Base-by-base conservation (phyloP, 2,113 vertebrate species). In the Circaetus gallicus region DNA sequence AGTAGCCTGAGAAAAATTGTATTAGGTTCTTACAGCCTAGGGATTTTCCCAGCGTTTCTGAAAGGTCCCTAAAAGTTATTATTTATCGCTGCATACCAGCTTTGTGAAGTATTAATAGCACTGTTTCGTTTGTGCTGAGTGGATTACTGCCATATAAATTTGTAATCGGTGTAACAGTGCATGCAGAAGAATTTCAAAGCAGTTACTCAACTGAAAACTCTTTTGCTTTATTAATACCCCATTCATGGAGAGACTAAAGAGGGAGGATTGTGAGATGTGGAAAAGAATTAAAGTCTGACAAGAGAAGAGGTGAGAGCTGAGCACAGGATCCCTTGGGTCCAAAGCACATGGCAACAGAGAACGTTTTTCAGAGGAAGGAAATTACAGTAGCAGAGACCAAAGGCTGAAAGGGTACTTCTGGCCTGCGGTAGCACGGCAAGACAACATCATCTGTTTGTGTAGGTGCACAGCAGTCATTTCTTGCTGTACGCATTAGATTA, bases 151-250 rank as follows among this genome's bases (percentile, higher is more conserved):
- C 49, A 26, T 84, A 58, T 89, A 80, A 47, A 85, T 90, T 82
- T 87, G 70, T 91, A 97, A 91, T 82, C 19, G 21, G 83, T 91
- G 81, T 89, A 95, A 82, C 73, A 61, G 83, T 61, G 66, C 86
- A 42, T 72, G 83, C 56, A 89, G 77, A 89, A 95, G 77, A 87
- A 91, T 96, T 96, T 95, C 91, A 95, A 95, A 94, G 78, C 81
- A 79, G 19, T 89, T 83, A 89, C 95, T 95, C 66, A 85, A 22
- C 73, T 84, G 89, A 94, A 96, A 95, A 92, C 25, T 47, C 58
- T 79, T 79, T 62, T 6, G 0, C 71, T 92, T 94, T 90, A 92
- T 86, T 96, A 90, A 88, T 61, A 82, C 62, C 63, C 62, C 66
- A 63, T 96, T 96, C 90, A 72, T 82, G 43, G 45, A 82, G 49